A percentile compares a stretch with the other conserved stretches of the same genome.
phyloP scores from a whole-genome alignment of 2,888 invertebrate genomes.

The Amaurobius ferox region DNA sequence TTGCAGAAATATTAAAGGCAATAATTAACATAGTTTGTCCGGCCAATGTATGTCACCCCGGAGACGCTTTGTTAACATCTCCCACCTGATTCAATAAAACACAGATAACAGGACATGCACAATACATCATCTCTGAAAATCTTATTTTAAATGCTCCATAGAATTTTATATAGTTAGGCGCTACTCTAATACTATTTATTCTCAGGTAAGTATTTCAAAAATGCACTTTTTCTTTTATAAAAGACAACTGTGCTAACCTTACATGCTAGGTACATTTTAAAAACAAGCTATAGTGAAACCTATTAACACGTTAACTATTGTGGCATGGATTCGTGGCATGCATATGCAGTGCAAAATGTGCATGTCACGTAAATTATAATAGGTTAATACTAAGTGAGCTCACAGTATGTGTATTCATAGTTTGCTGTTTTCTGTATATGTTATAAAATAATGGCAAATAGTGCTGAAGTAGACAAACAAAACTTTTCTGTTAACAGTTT shows the following conservation, averaged over 20 bases:
- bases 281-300: background rate
- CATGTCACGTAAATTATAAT: too few species aligned
- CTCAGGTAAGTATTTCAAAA: background rate
- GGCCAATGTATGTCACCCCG: constrained; percentile 19
- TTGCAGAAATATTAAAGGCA: constrained; percentile 53
- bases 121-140: constrained; percentile 40
- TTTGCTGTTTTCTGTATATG: too few species aligned
- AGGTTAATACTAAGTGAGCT: too few species aligned
- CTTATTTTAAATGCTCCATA: constrained; percentile 7
- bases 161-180: background rate
- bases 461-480: too few species aligned
- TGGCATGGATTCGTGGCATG: too few species aligned
- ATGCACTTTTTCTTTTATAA: background rate
- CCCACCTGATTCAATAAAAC: constrained; percentile 70
- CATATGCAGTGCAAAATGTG: too few species aligned
- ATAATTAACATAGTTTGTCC: constrained; percentile 52
- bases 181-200: background rate
- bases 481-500: too few species aligned
- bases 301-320: too few species aligned
- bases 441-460: too few species aligned
- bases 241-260: constrained; percentile 29
- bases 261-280: too few species aligned
- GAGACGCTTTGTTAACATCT: constrained; percentile 67
- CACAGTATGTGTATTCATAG: too few species aligned
- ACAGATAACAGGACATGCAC: constrained; percentile 69